Evolutionary conservation across 2,888 invertebrate genomes (phyloP), one percentile per base, ranked within the genome.

Genomic region (Himalopsyche japonica): DNA sequence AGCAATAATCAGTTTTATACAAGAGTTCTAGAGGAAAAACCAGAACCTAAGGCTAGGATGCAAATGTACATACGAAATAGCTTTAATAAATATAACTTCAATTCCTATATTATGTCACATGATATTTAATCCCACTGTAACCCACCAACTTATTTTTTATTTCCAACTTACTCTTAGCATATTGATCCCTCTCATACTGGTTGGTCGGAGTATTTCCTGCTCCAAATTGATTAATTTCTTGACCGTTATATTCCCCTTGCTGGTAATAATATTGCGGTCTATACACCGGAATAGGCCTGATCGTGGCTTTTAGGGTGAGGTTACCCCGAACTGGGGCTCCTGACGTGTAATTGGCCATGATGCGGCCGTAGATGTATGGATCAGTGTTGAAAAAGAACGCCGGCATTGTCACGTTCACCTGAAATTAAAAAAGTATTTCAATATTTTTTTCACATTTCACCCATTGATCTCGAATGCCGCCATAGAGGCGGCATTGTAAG

Each of bases 321-420:
- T 98, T 98, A 10, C 98, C 98, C 48, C 92, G 92, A 0, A 98
- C 98, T 0, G 98, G 98, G 34, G 96, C 96, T 0, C 98, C 98
- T 85, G 97, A 98, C 0, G 98, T 98, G 89, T 98, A 98, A 94
- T 99, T 99, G 0, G 98, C 98, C 94, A 97, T 96, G 2, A 99
- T 94, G 0, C 95, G 94, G 0, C 98, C 99, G 89, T 95, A 94
- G 89, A 99, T 95, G 89, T 92, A 97, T 12, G 93, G 94, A 88
- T 98, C 97, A 30, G 96, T 96, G 88, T 96, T 96, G 90, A 98
- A 96, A 92, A 98, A 97, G 90, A 98, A 98, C 0, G 98, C 96
- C 0, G 98, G 97, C 96, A 98, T 98, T 0, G 98, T 98, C 0
- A 99, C 98, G 90, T 98, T 98, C 0, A 98, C 97, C 94, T 94